Evolutionary conservation across 2,113 vertebrate genomes (phyloP).

Genomic region (Columba livia): DNA sequence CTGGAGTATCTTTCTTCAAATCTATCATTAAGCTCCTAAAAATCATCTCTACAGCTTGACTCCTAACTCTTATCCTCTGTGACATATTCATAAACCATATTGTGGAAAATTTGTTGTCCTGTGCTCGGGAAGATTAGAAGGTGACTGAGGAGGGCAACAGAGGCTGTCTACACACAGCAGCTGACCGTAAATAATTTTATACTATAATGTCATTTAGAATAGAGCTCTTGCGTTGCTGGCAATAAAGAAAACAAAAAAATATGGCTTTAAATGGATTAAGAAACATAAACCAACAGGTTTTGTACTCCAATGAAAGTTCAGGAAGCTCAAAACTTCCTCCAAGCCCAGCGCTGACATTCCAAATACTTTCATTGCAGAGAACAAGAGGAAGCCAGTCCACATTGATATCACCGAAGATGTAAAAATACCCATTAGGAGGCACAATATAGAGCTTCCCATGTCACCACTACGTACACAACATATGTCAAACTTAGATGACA

Average conservation of each 20-base stretch:
- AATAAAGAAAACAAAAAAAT: background rate
- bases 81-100: background rate
- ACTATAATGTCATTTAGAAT: background rate
- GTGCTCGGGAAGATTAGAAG: background rate
- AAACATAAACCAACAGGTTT: background rate
- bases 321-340: background rate
- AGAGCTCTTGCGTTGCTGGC: background rate
- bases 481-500: slow-evolving; percentile 74
- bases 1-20: background rate
- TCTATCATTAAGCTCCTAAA: background rate
- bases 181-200: background rate
- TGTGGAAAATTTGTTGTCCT: background rate
- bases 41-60: background rate
- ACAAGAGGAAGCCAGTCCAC: slow-evolving; percentile 67
- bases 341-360: background rate
- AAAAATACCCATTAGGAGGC: slow-evolving; percentile 52
- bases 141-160: background rate
- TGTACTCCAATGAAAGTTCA: background rate
- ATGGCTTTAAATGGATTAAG: background rate
- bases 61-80: background rate
- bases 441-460: slow-evolving; percentile 79
- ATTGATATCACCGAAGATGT: slow-evolving; percentile 68
- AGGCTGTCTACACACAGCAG: background rate
- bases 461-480: slow-evolving; percentile 79
- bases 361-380: slow-evolving; percentile 65